A percentile compares a stretch with the other conserved stretches of the same genome.
Conservation (phyloP, 2,888 invertebrate species). For the Onchidella celtica region DNA sequence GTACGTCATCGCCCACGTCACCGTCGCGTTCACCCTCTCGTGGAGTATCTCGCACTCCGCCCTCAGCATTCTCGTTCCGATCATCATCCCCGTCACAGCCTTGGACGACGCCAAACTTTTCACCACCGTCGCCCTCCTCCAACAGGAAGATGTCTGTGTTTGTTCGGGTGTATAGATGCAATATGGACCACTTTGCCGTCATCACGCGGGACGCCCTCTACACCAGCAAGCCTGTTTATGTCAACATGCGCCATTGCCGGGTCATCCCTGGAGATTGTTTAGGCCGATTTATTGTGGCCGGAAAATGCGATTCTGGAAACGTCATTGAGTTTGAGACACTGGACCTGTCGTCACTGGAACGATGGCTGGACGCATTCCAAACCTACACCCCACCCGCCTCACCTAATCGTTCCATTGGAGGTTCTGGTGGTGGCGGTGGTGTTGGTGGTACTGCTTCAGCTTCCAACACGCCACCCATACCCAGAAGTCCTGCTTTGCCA, state of each 20-base stretch:
- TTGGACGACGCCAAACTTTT: neutral
- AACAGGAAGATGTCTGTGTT: constrained; percentile 32
- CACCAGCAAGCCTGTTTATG: constrained; percentile 38
- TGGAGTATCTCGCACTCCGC: neutral
- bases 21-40: neutral
- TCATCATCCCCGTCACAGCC: neutral
- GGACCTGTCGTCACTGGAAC: constrained; percentile 39
- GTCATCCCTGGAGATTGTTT: constrained; percentile 43
- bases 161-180: constrained; percentile 44
- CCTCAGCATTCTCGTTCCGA: constrained; percentile 5
- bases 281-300: constrained; percentile 42
- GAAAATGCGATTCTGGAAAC: constrained; percentile 40
- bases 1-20: neutral
- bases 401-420: constrained; percentile 26
- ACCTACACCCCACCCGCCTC: constrained; percentile 37
- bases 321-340: constrained; percentile 44
- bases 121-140: constrained; percentile 13
- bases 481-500: constrained; percentile 32
- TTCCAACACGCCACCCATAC: constrained; percentile 8
- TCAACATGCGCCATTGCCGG: constrained; percentile 47
- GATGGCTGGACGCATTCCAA: constrained; percentile 48
- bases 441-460: neutral
- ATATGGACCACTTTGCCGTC: constrained; percentile 45
- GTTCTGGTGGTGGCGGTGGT: neutral
- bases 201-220: constrained; percentile 41